A percentile compares a stretch with the other conserved stretches of the same genome.
These are phyloP conservation scores for Danaus plexippus DNA, from an alignment of 1,140 invertebrate species.

Conservation along the genomic window DNA sequence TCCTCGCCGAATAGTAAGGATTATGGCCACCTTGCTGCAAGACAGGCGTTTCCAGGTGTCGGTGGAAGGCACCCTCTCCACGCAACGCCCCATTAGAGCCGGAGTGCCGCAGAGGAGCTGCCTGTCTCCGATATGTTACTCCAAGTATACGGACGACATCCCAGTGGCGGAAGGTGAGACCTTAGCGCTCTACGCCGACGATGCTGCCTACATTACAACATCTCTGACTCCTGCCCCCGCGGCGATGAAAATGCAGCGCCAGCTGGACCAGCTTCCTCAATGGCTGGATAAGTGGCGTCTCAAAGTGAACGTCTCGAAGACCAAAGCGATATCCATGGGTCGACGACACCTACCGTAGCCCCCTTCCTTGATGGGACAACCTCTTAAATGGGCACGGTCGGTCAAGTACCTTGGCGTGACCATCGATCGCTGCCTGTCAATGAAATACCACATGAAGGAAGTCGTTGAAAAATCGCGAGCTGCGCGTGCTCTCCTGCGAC, in stretches of 20 bases:
- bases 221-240: conserved; percentile 17
- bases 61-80: conserved; percentile 10
- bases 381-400: not conserved
- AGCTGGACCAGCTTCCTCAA: conserved; percentile 19
- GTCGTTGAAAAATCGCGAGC: not conserved
- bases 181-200: conserved; percentile 22
- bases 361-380: not conserved
- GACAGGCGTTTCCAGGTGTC: conserved; percentile 12
- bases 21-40: conserved; percentile 15
- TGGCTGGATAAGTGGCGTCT: conserved; percentile 25
- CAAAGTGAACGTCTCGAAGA: conserved; percentile 21
- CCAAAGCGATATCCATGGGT: conserved; percentile 9
- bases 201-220: conserved; percentile 15
- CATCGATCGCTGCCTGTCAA: conserved; percentile 8
- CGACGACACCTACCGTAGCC: too few species aligned
- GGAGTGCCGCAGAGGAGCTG: conserved; percentile 10
- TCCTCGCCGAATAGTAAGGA: too few species aligned
- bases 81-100: conserved; percentile 15
- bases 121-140: conserved; percentile 18
- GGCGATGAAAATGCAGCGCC: conserved; percentile 17
- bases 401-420: conserved; percentile 3
- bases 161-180: conserved; percentile 3
- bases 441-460: not conserved
- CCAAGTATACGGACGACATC: conserved; percentile 16
- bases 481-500: conserved; percentile 5